Base-by-base conservation (phyloP, 2,113 vertebrate genomes). In the Salvelinus fontinalis region DNA sequence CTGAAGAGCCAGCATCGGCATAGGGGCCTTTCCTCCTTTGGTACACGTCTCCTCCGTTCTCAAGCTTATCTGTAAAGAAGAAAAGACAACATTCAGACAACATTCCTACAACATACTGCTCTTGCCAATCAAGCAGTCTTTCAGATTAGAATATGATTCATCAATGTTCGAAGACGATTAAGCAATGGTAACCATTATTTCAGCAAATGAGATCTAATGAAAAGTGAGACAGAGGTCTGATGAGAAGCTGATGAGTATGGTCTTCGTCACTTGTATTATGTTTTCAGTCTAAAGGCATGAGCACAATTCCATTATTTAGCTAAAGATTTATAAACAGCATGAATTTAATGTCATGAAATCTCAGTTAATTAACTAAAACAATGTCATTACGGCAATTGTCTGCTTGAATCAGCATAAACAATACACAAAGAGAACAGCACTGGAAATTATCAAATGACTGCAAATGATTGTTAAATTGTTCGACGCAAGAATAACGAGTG, bases 21-120 rank as follows among this genome's bases (percentile, higher is more conserved):
- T 87, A 87, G 0, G 1, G 49, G 0, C 66, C 89, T 70, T 85
- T 95, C 89, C 91, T 95, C 81, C 98, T 89, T 85, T 96, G 96
- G 78, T 97, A 92, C 0, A 96, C 93, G 5, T 99, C 97, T 3
- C 54, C 54, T 20, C 98, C 97, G 0, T 99, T 98, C 79, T 99
- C 97, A 12, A 91, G 86, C 91, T 96, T 97, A 85, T 97, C 96
- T 99, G 89, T 2, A 51, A 78, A 26, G 27, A 18, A 74, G 7
- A 81, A n/a, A 1, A 77, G 22, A 67, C 2, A 29, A 68, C 0
- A 64, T 9, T 31, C 27, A 69, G 54, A 22, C 64, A 71, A 62
- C 2, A 22, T 60, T 62, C 64, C 71, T 29, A 66, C 22, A 66
- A 66, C 2, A 67, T 5, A 64, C 12, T 22, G 60, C 3, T 1